Evolutionary conservation across 2,888 invertebrate genomes (phyloP).

Genomic region (Drepanosiphum platanoidis): DNA sequence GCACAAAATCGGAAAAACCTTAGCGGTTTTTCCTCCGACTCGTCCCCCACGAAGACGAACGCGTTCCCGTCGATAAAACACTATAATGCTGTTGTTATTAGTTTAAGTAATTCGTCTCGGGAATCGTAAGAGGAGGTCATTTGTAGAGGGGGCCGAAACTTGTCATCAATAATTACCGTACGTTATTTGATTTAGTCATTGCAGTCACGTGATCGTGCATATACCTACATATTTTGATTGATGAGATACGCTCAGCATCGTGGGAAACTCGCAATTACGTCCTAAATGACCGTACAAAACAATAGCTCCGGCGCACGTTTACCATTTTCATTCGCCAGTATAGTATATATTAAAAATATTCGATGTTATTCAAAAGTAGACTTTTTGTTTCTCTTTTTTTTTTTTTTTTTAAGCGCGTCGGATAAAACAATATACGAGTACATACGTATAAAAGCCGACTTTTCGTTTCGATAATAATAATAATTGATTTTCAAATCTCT

Average conservation of each 20-base stretch:
- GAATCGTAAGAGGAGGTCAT: conserved; percentile 33
- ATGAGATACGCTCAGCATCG: not conserved
- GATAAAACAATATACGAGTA: not conserved
- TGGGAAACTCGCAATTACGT: not conserved
- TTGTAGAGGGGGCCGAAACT: conserved; percentile 3
- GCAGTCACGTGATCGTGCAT: conserved; percentile 16
- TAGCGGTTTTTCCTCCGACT: not conserved
- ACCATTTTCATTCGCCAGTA: not conserved
- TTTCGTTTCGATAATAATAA: not conserved
- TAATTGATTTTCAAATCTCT: not conserved
- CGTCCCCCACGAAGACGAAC: not conserved
- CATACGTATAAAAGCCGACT: not conserved
- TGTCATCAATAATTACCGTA: conserved; percentile 27
- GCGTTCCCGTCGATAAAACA: not conserved
- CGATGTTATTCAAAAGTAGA: not conserved
- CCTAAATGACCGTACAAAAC: not conserved
- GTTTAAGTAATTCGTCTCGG: conserved; percentile 12
- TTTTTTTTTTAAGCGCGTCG: no score
- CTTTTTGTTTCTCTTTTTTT: no score
- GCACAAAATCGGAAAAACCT: not conserved
- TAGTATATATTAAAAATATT: not conserved
- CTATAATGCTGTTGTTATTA: not conserved
- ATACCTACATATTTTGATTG: conserved; percentile 29
- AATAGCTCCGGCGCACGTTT: not conserved
- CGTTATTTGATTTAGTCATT: conserved; percentile 33